Conservation (phyloP, 2,113 vertebrate species). For the Sturnus vulgaris region DNA sequence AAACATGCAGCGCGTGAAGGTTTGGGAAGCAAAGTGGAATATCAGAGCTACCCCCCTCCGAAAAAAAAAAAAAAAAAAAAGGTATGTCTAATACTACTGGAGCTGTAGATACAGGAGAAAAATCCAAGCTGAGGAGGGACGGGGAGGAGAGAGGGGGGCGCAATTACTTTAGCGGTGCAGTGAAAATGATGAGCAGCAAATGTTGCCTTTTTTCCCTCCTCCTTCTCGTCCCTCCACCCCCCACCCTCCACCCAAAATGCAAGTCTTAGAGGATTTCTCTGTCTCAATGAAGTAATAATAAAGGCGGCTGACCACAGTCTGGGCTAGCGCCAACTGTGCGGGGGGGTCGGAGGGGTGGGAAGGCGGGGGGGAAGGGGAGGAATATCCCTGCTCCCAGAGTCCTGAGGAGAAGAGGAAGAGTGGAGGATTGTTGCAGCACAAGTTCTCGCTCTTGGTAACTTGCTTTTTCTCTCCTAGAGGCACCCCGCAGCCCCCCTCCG, state of each 20-base stretch:
- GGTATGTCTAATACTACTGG: background rate
- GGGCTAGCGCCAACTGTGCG: conserved; percentile 41
- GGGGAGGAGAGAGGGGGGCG: conserved; percentile 65
- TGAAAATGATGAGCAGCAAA: conserved; percentile 70
- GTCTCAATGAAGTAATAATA: conserved; percentile 69
- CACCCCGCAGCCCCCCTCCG: background rate
- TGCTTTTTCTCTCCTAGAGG: background rate
- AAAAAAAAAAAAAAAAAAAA: background rate
- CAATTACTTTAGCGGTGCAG: conserved; percentile 68
- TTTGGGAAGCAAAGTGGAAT: background rate
- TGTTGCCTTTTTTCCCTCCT: conserved; percentile 61
- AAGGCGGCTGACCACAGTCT: conserved; percentile 55
- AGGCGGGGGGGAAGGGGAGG: background rate
- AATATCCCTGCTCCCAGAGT: conserved; percentile 17
- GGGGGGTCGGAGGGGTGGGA: background rate
- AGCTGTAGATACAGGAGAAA: conserved; percentile 36
- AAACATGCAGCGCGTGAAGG: background rate
- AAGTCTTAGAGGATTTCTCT: conserved; percentile 57
- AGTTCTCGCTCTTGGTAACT: conserved; percentile 69
- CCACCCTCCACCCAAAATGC: conserved; percentile 70
- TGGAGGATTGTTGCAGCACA: conserved; percentile 25
- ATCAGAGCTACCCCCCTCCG: too few relatives aligned
- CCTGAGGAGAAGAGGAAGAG: conserved; percentile 9
- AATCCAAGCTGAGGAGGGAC: conserved; percentile 67
- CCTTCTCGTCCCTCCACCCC: conserved; percentile 2